A percentile compares a stretch with the other conserved stretches of the same genome.
These are phyloP conservation scores for Leuctra nigra DNA, from an alignment of 2,888 invertebrate species.

Conservation along the genomic window DNA sequence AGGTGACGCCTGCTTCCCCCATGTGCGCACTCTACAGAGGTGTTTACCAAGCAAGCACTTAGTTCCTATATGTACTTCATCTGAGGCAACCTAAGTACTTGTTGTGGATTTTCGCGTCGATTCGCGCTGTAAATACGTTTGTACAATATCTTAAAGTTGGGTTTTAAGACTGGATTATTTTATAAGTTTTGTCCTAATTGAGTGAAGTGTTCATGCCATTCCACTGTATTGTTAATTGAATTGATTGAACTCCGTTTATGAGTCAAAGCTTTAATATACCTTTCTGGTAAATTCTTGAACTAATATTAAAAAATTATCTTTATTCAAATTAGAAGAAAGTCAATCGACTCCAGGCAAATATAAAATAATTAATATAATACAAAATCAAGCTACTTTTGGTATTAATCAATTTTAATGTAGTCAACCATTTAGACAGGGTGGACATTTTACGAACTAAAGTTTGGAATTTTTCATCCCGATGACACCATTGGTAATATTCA, in stretches of 20 bases:
- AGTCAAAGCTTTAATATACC: slow-evolving; percentile 10
- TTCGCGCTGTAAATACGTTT: too few relatives aligned
- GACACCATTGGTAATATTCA: background rate
- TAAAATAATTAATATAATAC: slow-evolving; percentile 2
- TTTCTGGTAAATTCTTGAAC: slow-evolving; percentile 7
- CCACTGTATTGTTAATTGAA: background rate
- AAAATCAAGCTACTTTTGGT: slow-evolving; percentile 6
- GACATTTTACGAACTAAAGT: slow-evolving; percentile 3
- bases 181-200: background rate
- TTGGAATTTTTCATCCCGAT: background rate
- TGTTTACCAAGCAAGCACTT: background rate
- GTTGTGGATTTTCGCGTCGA: too few relatives aligned
- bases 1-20: too few relatives aligned
- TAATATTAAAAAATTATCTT: slow-evolving; percentile 5
- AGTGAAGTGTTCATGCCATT: background rate
- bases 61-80: background rate
- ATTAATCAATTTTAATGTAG: background rate
- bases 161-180: slow-evolving; percentile 6
- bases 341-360: slow-evolving; percentile 11
- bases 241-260: slow-evolving; percentile 1
- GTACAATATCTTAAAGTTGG: too few relatives aligned
- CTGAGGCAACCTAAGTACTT: too few relatives aligned
- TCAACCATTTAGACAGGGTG: background rate
- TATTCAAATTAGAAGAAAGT: slow-evolving; percentile 14
- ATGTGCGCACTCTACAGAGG: too few relatives aligned